These are phyloP conservation scores for Hirtodrosophila duncani DNA, from an alignment of 2,888 invertebrate genomes.

Conservation along the genomic window DNA sequence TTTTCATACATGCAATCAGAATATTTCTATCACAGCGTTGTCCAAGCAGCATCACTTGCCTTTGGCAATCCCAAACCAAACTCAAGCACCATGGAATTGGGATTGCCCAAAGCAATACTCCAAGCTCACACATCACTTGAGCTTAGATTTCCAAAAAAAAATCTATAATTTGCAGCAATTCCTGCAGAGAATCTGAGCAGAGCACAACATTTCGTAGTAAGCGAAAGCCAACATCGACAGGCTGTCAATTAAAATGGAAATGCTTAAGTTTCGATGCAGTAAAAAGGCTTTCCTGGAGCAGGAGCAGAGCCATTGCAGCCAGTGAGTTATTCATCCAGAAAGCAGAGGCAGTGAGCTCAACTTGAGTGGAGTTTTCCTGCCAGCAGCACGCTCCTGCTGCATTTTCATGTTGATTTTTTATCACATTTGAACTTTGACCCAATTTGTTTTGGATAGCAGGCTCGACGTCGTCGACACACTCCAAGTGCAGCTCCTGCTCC, in stretches of 20 bases:
- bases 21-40: too few species aligned
- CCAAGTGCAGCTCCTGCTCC: constrained; percentile 35
- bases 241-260: constrained; percentile 70
- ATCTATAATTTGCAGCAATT: constrained; percentile 43
- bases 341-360: constrained; percentile 30
- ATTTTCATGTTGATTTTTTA: constrained; percentile 63
- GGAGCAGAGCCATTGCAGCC: constrained; percentile 12
- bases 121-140: constrained; percentile 8
- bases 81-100: too few species aligned
- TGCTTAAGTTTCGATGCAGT: constrained; percentile 62
- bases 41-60: too few species aligned
- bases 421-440: constrained; percentile 74
- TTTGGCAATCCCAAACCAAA: too few species aligned
- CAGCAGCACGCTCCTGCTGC: constrained; percentile 18
- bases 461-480: constrained; percentile 35
- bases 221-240: constrained; percentile 58
- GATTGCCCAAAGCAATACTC: constrained; percentile 22
- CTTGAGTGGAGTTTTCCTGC: constrained; percentile 4
- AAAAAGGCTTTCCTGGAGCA: constrained; percentile 31
- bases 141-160: constrained; percentile 1
- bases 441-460: constrained; percentile 45
- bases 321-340: constrained; percentile 43
- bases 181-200: constrained; percentile 21
- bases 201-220: constrained; percentile 42
- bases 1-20: too few species aligned